Evolutionary conservation across 2,113 vertebrate genomes (phyloP).

Genomic region (Protomyctophum bolini): DNA sequence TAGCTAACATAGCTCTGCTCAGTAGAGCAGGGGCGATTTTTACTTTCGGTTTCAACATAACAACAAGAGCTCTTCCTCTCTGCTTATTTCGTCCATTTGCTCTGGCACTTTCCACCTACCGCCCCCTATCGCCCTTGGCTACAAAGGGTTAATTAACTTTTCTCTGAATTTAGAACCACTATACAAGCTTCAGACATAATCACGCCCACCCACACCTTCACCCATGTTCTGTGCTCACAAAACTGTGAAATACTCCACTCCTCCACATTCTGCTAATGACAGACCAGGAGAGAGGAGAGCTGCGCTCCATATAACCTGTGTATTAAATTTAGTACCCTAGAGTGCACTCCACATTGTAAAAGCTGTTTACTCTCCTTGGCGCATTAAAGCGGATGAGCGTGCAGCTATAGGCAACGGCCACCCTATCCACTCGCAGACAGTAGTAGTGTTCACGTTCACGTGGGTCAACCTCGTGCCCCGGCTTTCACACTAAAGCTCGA

Average conservation of each 20-base stretch:
- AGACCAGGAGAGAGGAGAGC: constrained; percentile 17
- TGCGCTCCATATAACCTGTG: constrained; percentile 28
- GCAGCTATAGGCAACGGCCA: constrained; percentile 22
- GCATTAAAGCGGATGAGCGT: constrained; percentile 33
- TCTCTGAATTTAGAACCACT: too few relatives aligned
- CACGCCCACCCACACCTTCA: constrained; percentile 32
- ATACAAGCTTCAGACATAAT: neutral
- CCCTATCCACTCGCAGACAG: constrained; percentile 17
- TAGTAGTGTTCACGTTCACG: constrained; percentile 33
- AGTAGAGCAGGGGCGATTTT: too few relatives aligned
- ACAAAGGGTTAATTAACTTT: too few relatives aligned
- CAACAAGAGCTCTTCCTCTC: too few relatives aligned
- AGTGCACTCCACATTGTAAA: constrained; percentile 53
- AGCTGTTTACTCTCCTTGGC: constrained; percentile 35
- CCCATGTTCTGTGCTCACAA: neutral
- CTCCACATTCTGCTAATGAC: constrained; percentile 32
- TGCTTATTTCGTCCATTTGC: too few relatives aligned
- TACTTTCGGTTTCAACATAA: too few relatives aligned
- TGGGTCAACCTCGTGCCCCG: too few relatives aligned
- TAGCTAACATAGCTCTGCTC: too few relatives aligned
- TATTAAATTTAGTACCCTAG: constrained; percentile 48
- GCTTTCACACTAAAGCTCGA: too few relatives aligned
- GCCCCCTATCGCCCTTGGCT: neutral
- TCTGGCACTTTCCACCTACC: neutral
- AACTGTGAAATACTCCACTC: constrained; percentile 17